phyloP scores from a whole-genome alignment of 2,113 vertebrate genomes.

The chimpanzee (Pan troglodytes) region NHGRI_mPanTro3-v2.1_pri NC_086015.1:106272501-106273000 shows the following conservation, averaged over 20 bases:
- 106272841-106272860: not conserved
- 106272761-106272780: not conserved
- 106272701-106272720: not conserved
- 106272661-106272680: not conserved
- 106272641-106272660: not conserved
- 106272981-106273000: not conserved
- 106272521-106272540: not conserved
- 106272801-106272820: not conserved
- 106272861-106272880: not conserved
- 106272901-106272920: not conserved
- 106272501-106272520: not conserved
- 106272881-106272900: not conserved
- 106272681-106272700: not conserved
- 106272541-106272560: not conserved
- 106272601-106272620: not conserved
- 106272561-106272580: not conserved
- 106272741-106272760: not conserved
- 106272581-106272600: not conserved
- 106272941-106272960: not conserved
- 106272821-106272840: not conserved
- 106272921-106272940: not conserved
- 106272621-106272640: not conserved
- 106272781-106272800: not conserved
- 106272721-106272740: not conserved
- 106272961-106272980: not conserved